Base-by-base conservation (phyloP, 2,113 vertebrate genomes). In the Probosciger aterrimus region DNA sequence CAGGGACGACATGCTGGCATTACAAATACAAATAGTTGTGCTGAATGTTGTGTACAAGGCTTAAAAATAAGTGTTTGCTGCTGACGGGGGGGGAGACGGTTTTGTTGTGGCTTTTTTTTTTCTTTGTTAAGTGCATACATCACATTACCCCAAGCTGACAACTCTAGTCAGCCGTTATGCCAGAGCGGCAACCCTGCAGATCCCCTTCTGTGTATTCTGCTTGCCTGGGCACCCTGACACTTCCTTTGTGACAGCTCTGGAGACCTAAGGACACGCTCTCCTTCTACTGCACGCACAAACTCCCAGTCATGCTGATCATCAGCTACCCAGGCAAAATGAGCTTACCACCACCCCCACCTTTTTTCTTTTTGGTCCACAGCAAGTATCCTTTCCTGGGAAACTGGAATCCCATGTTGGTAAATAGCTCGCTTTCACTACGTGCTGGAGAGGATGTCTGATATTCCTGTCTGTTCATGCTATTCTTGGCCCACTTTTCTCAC, bases 181-280 rank as follows among this genome's bases (percentile, higher is more conserved):
- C 79, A 62, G 76, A 90, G 91, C 4, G 0, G 94, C 88, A 91
- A 33, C 86, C 83, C 88, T 68, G 94, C 91, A 64, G 92, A 88
- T 95, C 76, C 82, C 96, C 90, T 81, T 81, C 88, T 95, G 96
- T 64, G 88, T 52, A 4, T 96, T 97, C 94, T 96, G 95, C 96
- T 94, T 95, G 75, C 88, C 88, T 96, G 95, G 90, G 85, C 95
- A 95, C 76, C 88, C 76, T 96, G 93, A 94, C 60, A 8, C 85
- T 50, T 93, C 85, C 93, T 90, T 96, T 2, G 0, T 96, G 96
- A 96, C 96, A 96, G 94, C 73, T 92, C 93, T 74, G 88, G 60
- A 59, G 60, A 88, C 93, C 92, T 81, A 9, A 31, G 92, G 85
- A 95, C 92, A 74, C 0, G 0, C 67, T 63, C 50, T 79, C 18